phyloP scores from a whole-genome alignment of 1,140 invertebrate genomes.

The Drosophila erecta region DNA sequence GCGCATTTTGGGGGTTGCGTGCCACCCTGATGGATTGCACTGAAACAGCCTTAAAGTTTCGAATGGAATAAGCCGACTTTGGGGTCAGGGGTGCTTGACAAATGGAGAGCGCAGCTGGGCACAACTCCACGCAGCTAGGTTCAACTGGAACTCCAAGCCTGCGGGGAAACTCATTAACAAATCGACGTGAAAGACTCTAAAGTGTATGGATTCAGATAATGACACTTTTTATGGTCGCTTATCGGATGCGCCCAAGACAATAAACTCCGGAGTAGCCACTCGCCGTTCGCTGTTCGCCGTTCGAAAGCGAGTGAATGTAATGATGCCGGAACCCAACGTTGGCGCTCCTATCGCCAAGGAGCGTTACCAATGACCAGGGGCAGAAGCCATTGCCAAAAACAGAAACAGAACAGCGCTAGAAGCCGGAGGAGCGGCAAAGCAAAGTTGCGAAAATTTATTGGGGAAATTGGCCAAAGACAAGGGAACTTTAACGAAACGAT shows the following conservation, averaged over 20 bases:
- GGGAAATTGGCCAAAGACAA: slow-evolving; percentile 46
- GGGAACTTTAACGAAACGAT: slow-evolving; percentile 64
- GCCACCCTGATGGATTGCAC: slow-evolving; percentile 49
- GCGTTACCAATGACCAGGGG: slow-evolving; percentile 8
- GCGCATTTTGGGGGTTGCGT: slow-evolving; percentile 13
- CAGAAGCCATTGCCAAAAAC: not conserved
- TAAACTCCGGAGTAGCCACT: slow-evolving; percentile 46
- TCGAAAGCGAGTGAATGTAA: slow-evolving; percentile 28
- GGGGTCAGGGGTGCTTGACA: slow-evolving; percentile 14
- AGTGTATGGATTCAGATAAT: slow-evolving; percentile 53
- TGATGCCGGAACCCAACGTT: slow-evolving; percentile 20
- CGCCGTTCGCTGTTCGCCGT: slow-evolving; percentile 7
- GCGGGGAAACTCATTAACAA: slow-evolving; percentile 53
- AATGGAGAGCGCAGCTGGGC: slow-evolving; percentile 27
- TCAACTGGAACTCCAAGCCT: not conserved
- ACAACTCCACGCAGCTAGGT: too few relatives aligned
- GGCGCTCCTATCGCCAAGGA: slow-evolving; percentile 44
- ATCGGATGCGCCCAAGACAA: slow-evolving; percentile 54
- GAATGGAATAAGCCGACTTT: slow-evolving; percentile 21
- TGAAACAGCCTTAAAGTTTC: slow-evolving; percentile 47
- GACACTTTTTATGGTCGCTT: slow-evolving; percentile 59
- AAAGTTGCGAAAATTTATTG: slow-evolving; percentile 69
- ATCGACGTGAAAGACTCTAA: slow-evolving; percentile 18
- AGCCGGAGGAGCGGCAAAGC: slow-evolving; percentile 19
- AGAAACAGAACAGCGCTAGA: not conserved